phyloP scores from a whole-genome alignment of 1,140 invertebrate species.

The Drosophila teissieri region DNA sequence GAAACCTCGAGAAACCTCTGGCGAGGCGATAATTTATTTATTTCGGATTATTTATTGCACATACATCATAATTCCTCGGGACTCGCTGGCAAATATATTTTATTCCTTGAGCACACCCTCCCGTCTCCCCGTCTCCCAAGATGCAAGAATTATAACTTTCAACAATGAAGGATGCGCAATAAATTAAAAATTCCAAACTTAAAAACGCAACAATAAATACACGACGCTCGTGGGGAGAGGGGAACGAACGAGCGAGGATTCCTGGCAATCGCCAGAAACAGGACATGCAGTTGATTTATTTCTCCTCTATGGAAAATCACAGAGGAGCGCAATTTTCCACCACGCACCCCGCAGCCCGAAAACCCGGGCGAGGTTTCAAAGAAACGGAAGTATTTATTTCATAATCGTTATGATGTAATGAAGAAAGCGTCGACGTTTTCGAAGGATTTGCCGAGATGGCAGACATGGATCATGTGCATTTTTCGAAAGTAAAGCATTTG shows the following conservation, averaged over 20 bases:
- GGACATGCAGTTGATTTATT: conserved; percentile 82
- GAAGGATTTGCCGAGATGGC: conserved; percentile 13
- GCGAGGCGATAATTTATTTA: conserved; percentile 83
- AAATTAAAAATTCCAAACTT: conserved; percentile 83
- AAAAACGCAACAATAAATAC: conserved; percentile 81
- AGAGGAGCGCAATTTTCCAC: conserved; percentile 20
- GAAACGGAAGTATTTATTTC: conserved; percentile 80
- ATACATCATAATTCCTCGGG: conserved; percentile 81
- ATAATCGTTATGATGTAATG: conserved; percentile 76
- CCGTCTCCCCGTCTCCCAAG: conserved; percentile 30
- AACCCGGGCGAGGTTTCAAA: conserved; percentile 39
- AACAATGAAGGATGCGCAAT: conserved; percentile 78
- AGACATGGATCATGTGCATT: conserved; percentile 9
- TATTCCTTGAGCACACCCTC: conserved; percentile 58
- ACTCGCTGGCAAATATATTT: conserved; percentile 64
- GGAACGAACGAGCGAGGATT: conserved; percentile 29
- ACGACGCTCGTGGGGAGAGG: conserved; percentile 32
- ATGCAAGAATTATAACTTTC: conserved; percentile 74
- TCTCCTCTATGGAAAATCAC: conserved; percentile 61
- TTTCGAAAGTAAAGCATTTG: not conserved
- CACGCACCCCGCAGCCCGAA: conserved; percentile 13
- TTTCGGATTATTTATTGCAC: conserved; percentile 83
- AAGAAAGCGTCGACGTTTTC: conserved; percentile 46
- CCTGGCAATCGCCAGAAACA: conserved; percentile 52
- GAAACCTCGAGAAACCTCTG: conserved; percentile 24